Base-by-base conservation (phyloP, 2,797 vertebrate genomes). In the Orestias chungarensis region DNA sequence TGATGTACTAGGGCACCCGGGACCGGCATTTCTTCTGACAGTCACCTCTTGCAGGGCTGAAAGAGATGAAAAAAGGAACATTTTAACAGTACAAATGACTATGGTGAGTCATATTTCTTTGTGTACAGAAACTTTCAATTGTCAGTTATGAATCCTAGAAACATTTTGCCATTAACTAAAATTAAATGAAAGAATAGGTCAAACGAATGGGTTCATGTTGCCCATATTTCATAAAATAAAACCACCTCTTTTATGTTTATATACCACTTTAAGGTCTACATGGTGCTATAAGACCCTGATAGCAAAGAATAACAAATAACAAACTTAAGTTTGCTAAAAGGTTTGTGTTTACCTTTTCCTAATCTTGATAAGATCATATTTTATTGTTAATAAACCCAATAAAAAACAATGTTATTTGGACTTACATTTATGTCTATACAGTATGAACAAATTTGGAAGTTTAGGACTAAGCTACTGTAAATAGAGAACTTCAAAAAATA, bases 11-110 rank as follows among this genome's bases (percentile, higher is more conserved):
- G 80, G 90, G 92, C 88, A 73, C 93, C 94, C 84, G 94, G 95
- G 93, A 94, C 95, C 96, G 95, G 98, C 98, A 99, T 99, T 92
- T 98, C 96, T 99, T 96, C 96, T 93, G 88, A 91, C 93, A 95
- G 90, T 86, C 84, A 93, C 93, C 94, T 93, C 85, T 82, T 81
- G 46, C 79, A 85, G 90, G 87, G 91, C 93, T 94, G 71, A 59
- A 83, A 1, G 46, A 77, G 33, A 86, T 17, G 49, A 33, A 74
- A 71, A 44, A 18, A 18, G 1, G 15, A n/a, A 27, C 7, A 61
- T 17, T 33, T 52, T 54, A 43, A 14, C 71, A 25, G 35, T 20
- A 7, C 25, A 44, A n/a, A 11, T 59, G 23, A 47, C 2, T 6
- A 38, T 2, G 10, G 4, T 61, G 27, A 66, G 66, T 64, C 25